Base-by-base conservation (phyloP, 37 sponge, comb jelly and placozoan genomes). In the Haliclona indistincta region DNA sequence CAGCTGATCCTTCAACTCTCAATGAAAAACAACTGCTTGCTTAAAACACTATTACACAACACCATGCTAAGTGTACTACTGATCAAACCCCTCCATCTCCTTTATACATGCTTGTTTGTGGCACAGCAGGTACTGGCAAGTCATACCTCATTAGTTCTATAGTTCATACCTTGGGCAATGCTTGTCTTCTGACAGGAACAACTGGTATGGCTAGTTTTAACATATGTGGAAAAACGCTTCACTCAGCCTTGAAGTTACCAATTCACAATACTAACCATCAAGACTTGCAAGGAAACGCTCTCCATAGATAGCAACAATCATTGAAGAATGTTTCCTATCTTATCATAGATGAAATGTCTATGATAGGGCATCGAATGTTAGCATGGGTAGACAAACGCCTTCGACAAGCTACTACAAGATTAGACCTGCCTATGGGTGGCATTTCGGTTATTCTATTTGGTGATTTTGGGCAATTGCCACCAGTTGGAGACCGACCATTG, bases 301-400 rank as follows among this genome's bases (percentile, higher is more conserved):
- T 81, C 23, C 63, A 67, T 37, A 15, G 38, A 60, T 26, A 73
- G 20, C 74, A 81, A 61, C 11, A 34, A 15, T 51, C 17, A 66
- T 30, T 73, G 0, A 30, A 40, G 28, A 68, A 68, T 13, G 41
- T 43, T 35, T 22, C 1, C 36, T 83, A 83, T n/a, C 7, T 83
- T 7, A 49, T 83, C 5, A 83, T 83, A 43, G 77, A 74, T 45
- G 83, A 73, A 33, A 74, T 74, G 56, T 83, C 84, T 35, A 76
- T 83, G 84, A 4, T 83, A 5, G 84, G 84, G 5, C 68, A 42
- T 42, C 54, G 39, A 20, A 53, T 30, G 8, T 66, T 73, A 5
- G 56, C 68, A 6, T 52, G 53, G 63, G 54, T 83, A 2, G 68
- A 75, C 61, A 45, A 39, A 39, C 56, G 77, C 7, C 77, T 83